Evolutionary conservation across 2,113 vertebrate species (phyloP).

Genomic region (Corythoichthys haematopterus): DNA sequence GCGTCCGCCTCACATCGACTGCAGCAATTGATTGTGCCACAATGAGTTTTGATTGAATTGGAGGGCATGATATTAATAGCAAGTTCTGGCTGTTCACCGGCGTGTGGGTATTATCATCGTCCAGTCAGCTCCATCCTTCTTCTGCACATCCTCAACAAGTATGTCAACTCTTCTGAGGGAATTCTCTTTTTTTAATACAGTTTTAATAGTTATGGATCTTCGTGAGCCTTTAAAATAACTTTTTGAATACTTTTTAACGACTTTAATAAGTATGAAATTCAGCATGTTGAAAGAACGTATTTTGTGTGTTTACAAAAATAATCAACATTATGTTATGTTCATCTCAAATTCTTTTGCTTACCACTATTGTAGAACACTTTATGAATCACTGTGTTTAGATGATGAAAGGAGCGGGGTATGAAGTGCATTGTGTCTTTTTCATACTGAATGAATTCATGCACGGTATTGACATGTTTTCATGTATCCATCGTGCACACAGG

Average conservation of each 20-base stretch:
- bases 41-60: constrained; percentile 38
- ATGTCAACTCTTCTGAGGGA: no score
- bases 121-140: no score
- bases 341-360: no score
- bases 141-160: constrained; percentile 11
- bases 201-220: no score
- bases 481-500: neutral
- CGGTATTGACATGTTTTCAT: constrained; percentile 8
- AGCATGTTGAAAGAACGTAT: no score
- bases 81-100: constrained; percentile 14
- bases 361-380: neutral
- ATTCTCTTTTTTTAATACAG: no score
- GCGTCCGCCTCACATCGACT: constrained; percentile 14
- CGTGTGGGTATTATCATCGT: constrained; percentile 1
- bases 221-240: no score
- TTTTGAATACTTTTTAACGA: no score
- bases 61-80: constrained; percentile 31
- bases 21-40: constrained; percentile 44
- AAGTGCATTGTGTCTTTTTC: neutral
- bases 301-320: no score
- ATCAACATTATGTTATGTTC: neutral
- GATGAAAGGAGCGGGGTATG: neutral
- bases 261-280: no score
- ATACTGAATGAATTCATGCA: neutral
- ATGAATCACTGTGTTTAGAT: neutral